Conservation (phyloP, 2,113 vertebrate genomes). For the Mus spicilegus region DNA sequence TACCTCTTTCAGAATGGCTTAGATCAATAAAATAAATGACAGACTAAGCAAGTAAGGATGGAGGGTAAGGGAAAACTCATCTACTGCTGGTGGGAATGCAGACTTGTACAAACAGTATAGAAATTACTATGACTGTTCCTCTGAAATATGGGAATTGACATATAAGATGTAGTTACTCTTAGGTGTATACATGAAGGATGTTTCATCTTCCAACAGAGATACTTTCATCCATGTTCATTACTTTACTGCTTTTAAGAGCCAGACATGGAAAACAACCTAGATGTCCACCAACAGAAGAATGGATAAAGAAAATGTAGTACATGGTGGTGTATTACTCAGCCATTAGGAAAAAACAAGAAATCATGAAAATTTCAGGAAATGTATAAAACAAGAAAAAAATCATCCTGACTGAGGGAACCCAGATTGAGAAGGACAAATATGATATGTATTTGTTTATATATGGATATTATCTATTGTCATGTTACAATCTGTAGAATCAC, state of each 20-base stretch:
- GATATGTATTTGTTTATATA: not conserved
- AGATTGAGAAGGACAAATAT: not conserved
- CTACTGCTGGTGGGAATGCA: not conserved
- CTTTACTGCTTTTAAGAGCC: not conserved
- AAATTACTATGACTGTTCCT: not conserved
- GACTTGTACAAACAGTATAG: not conserved
- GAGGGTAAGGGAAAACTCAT: not conserved
- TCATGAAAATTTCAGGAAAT: not conserved
- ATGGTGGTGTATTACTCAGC: not conserved
- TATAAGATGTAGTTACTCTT: not conserved
- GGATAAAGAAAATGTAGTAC: not conserved
- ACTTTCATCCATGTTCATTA: not conserved
- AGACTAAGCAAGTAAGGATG: not conserved
- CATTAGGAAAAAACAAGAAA: not conserved
- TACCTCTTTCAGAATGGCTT: not conserved
- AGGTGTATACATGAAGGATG: not conserved
- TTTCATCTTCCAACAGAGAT: not conserved
- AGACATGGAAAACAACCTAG: not conserved
- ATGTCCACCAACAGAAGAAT: not conserved
- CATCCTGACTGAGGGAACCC: not conserved
- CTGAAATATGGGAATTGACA: not conserved
- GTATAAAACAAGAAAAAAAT: not conserved
- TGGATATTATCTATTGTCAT: not conserved
- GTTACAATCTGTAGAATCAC: not conserved
- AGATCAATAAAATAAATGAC: not conserved